Base-by-base conservation (phyloP, 2,797 vertebrate species). In the Lutjanus argentimaculatus region DNA sequence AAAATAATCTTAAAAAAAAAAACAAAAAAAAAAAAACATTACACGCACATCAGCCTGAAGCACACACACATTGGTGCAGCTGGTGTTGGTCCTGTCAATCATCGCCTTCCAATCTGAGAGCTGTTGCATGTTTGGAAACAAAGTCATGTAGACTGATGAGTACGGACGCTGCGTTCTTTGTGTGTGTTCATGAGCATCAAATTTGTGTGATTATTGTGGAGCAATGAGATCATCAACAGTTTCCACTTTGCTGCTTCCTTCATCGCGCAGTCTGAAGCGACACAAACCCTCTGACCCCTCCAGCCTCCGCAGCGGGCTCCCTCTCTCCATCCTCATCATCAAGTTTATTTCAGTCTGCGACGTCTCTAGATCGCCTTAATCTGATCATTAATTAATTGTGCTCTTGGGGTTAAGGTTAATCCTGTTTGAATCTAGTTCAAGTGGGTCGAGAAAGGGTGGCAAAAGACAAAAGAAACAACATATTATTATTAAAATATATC, bases 331-430 rank as follows among this genome's bases (percentile, higher is more conserved):
- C 57, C 19, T 42, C 3, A 0, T 84, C 83, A 66, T 82, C 49
- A 49, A 55, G 70, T 79, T 78, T 79, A 84, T 88, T 83, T 85
- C 7, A 1, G 66, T 53, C 75, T 66, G 42, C 9, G 19, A 59
- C 52, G 77, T 87, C 67, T 88, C 78, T 75, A 25, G 30, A 85
- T 87, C 79, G 63, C 45, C 70, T 71, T 86, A 81, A 86, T 82
- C 81, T 83, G 82, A 67, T 82, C 73, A 76, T 86, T 81, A 74
- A 87, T 89, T 79, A 71, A 82, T 87, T 83, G 70, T 69, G 46
- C 7, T 19, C 72, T 40, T 63, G 48, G 19, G 65, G 52, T 76
- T 59, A 49, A 36, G 52, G 48, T 74, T 77, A 88, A 86, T 86
- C 82, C 46, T 6, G 1, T 43, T 10, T n/a, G 43, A 76, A 72